Evolutionary conservation across 2,888 invertebrate species (phyloP).

Genomic region (Rhabditoides inermis): DNA sequence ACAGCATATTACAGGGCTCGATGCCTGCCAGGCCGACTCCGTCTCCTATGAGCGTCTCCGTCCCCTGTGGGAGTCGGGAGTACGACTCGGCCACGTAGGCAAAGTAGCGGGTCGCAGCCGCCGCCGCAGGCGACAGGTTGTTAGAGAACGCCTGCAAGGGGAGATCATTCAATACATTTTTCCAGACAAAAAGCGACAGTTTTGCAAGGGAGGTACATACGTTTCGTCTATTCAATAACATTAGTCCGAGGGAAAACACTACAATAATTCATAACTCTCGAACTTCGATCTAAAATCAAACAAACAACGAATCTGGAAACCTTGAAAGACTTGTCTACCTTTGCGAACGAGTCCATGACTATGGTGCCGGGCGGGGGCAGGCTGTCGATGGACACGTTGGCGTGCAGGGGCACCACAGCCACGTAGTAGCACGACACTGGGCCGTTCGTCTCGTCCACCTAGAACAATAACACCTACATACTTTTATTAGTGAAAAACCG

Average conservation of each 20-base stretch:
- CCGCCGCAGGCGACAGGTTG: conserved; percentile 31
- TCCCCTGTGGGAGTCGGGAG: conserved; percentile 27
- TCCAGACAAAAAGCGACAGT: too few species aligned
- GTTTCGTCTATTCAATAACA: too few species aligned
- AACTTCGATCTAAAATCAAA: too few species aligned
- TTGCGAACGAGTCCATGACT: conserved; percentile 38
- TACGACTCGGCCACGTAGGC: conserved; percentile 52
- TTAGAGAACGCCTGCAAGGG: conserved; percentile 34
- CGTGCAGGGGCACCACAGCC: conserved; percentile 46
- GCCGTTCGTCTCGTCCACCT: conserved; percentile 36
- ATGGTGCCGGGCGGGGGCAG: conserved; percentile 39
- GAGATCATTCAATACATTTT: too few species aligned
- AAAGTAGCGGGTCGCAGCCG: conserved; percentile 35
- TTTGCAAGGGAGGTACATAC: too few species aligned
- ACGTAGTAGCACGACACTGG: conserved; percentile 43
- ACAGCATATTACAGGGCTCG: conserved; percentile 40
- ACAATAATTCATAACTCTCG: neutral
- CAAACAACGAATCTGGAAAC: neutral
- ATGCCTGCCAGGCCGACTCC: conserved; percentile 20
- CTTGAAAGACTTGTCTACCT: conserved; percentile 4
- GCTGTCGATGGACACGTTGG: conserved; percentile 37
- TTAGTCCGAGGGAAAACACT: too few species aligned
- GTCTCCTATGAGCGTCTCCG: conserved; percentile 46
- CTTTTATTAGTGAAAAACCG: neutral
- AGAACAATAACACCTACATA: neutral